A percentile compares a stretch with the other conserved stretches of the same genome.
Conservation (phyloP, 2,113 vertebrate genomes). For the Hemichromis elongatus region DNA sequence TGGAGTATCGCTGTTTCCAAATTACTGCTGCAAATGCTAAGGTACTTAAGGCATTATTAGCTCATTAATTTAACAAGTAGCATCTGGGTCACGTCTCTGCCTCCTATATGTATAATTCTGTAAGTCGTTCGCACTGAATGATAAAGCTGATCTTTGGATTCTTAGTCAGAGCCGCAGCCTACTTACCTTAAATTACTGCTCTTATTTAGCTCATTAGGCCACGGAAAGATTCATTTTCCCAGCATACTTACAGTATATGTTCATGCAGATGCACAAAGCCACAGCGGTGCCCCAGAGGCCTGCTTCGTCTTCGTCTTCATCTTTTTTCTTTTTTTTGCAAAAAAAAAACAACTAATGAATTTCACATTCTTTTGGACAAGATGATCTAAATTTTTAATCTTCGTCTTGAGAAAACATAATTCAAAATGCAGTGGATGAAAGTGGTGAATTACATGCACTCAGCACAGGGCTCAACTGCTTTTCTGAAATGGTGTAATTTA, state of each 20-base stretch:
- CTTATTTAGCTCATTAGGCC: constrained; percentile 47
- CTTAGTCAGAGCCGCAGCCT: constrained; percentile 26
- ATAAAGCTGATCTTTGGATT: constrained; percentile 58
- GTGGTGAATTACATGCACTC: constrained; percentile 34
- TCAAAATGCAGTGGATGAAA: constrained; percentile 40
- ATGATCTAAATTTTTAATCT: constrained; percentile 37
- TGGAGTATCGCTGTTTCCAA: constrained; percentile 40
- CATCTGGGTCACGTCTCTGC: constrained; percentile 65
- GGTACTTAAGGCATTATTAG: constrained; percentile 61
- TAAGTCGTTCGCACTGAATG: constrained; percentile 36
- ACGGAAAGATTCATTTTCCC: constrained; percentile 21
- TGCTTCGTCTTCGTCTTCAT: background rate
- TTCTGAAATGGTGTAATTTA: constrained; percentile 49
- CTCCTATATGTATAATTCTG: constrained; percentile 39
- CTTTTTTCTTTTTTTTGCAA: background rate
- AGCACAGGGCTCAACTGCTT: constrained; percentile 11
- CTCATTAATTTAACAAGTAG: constrained; percentile 65
- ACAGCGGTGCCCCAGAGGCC: background rate
- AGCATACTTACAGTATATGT: background rate
- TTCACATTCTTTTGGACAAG: constrained; percentile 11
- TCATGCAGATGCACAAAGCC: background rate
- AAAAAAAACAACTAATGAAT: constrained; percentile 8
- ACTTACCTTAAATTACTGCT: constrained; percentile 59
- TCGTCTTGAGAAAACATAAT: constrained; percentile 23
- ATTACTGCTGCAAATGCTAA: constrained; percentile 58